phyloP scores from a whole-genome alignment of 1,140 invertebrate species.

The Theocolax elegans region DNA sequence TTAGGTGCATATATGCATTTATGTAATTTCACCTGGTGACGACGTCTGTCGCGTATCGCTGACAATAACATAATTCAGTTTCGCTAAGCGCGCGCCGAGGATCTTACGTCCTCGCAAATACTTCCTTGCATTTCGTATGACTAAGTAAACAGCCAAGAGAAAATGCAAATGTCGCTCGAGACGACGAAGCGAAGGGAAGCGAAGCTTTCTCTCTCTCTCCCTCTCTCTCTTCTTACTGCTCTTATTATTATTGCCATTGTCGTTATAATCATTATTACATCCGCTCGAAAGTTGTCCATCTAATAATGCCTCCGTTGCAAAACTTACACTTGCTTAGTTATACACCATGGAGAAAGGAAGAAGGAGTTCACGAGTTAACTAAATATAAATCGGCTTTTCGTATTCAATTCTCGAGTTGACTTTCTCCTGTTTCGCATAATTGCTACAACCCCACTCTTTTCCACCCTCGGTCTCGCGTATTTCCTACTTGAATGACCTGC shows the following conservation, averaged over 20 bases:
- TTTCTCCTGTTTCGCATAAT: constrained; percentile 13
- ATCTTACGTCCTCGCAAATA: constrained; percentile 10
- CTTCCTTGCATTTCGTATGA: constrained; percentile 12
- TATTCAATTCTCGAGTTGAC: constrained; percentile 20
- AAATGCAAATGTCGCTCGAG: constrained; percentile 26
- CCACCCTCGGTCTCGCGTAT: too few relatives aligned
- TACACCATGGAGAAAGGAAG: too few relatives aligned
- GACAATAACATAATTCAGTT: constrained; percentile 31
- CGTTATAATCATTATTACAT: constrained; percentile 19
- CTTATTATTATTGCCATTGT: constrained; percentile 10
- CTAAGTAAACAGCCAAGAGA: constrained; percentile 25
- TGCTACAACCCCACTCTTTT: background rate
- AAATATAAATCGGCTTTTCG: constrained; percentile 31
- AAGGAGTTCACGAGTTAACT: background rate
- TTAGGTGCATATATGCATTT: background rate
- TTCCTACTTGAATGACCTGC: too few relatives aligned
- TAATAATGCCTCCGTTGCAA: constrained; percentile 7
- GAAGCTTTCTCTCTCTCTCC: background rate
- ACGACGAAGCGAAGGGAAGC: background rate
- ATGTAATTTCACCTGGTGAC: background rate
- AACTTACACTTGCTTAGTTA: background rate
- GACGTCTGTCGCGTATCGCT: constrained; percentile 13
- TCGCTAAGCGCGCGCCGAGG: too few relatives aligned
- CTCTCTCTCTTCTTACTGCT: background rate
- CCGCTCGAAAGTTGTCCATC: constrained; percentile 12